Evolutionary conservation across 2,888 invertebrate species (phyloP).

Genomic region (Xylota sylvarum): DNA sequence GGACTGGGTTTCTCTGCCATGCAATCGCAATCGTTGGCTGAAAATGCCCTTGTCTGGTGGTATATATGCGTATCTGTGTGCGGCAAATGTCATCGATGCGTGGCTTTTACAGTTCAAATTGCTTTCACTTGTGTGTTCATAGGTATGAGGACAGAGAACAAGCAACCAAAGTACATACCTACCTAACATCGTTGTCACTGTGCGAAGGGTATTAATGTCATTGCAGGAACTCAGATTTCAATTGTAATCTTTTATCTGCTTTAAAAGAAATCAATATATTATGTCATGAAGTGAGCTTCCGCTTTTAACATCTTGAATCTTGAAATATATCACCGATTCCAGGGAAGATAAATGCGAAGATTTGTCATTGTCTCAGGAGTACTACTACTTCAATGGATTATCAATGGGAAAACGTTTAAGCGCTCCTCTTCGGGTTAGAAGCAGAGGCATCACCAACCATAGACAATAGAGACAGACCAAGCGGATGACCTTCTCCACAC

Average conservation of each 20-base stretch:
- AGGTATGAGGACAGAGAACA: background rate
- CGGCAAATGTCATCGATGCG: slow-evolving; percentile 5
- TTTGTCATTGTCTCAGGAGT: slow-evolving; percentile 75
- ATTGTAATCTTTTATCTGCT: slow-evolving; percentile 72
- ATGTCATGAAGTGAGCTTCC: slow-evolving; percentile 73
- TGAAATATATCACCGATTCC: slow-evolving; percentile 75
- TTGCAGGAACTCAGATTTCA: slow-evolving; percentile 64
- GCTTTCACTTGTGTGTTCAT: background rate
- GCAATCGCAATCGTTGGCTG: background rate
- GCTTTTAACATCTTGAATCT: slow-evolving; percentile 76
- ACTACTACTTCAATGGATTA: slow-evolving; percentile 73
- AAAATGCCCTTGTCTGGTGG: background rate
- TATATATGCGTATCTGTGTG: slow-evolving; percentile 4
- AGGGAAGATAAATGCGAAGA: slow-evolving; percentile 74
- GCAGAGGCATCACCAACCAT: slow-evolving; percentile 26
- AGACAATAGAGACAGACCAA: slow-evolving; percentile 66
- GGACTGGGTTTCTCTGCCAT: background rate
- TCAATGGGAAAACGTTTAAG: slow-evolving; percentile 70
- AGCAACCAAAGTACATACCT: slow-evolving; percentile 2
- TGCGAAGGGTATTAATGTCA: slow-evolving; percentile 60
- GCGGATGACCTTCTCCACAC: slow-evolving; percentile 69
- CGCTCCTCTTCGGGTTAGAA: slow-evolving; percentile 13
- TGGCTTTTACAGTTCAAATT: slow-evolving; percentile 4
- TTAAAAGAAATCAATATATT: slow-evolving; percentile 75
- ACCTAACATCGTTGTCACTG: background rate